Conservation (phyloP, 2,888 invertebrate genomes). For the Ecdyonurus torrentis region DNA sequence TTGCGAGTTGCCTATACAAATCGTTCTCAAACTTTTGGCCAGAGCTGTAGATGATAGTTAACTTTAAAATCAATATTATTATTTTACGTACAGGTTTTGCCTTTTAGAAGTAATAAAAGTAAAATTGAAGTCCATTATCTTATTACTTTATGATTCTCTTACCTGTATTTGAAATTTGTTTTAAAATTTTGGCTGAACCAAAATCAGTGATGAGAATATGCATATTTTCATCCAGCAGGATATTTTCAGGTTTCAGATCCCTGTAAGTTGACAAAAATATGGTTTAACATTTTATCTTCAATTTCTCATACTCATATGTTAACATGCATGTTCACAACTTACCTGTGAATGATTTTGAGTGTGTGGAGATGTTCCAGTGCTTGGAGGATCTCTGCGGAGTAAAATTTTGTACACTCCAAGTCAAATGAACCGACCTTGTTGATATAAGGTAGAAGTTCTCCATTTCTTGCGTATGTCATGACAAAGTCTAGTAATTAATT, state of each 20-base stretch:
- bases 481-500: too few relatives aligned
- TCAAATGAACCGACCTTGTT: conserved; percentile 82
- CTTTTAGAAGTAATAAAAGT: too few relatives aligned
- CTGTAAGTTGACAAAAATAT: conserved; percentile 11
- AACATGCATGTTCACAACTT: conserved; percentile 9
- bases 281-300: conserved; percentile 2
- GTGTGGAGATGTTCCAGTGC: conserved; percentile 85
- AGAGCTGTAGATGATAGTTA: too few relatives aligned
- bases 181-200: conserved; percentile 81
- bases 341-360: conserved; percentile 77
- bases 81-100: too few relatives aligned
- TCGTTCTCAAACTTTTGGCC: too few relatives aligned
- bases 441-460: conserved; percentile 84
- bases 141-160: too few relatives aligned
- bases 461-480: conserved; percentile 84
- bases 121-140: too few relatives aligned
- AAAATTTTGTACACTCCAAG: conserved; percentile 77
- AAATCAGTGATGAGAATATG: conserved; percentile 95
- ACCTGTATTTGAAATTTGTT: conserved; percentile 7
- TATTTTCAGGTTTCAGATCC: conserved; percentile 96
- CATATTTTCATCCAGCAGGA: conserved; percentile 86
- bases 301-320: background rate
- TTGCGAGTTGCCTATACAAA: too few relatives aligned
- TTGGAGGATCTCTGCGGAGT: conserved; percentile 80
- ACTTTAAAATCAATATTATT: too few relatives aligned